Base-by-base conservation (phyloP, 2,888 invertebrate genomes). In the Drosophila kanekoi region DNA sequence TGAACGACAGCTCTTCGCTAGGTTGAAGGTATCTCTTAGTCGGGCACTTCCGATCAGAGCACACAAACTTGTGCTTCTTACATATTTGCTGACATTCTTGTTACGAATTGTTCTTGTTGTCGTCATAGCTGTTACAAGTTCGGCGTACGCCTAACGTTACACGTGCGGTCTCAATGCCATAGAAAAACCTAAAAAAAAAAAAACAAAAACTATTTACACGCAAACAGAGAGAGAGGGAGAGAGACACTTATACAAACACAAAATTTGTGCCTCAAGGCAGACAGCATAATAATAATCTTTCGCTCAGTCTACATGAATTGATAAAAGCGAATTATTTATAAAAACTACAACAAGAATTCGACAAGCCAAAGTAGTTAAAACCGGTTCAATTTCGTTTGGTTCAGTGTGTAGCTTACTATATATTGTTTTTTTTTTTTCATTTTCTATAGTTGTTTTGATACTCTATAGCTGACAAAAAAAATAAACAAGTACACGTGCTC, bases 221-320 rank as follows among this genome's bases (percentile, higher is more conserved):
- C 10, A 20, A 13, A 1, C 13, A 43, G 43, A 16, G 16, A 41
- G 13, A 10, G n/a, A 20, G 53, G n/a, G 41, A 6, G 43, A 43
- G 53, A 14, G 43, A 54, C 18, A 37, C 52, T 32, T 35, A 51
- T 16, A 37, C 54, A 56, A 37, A 56, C 44, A 40, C 11, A 13
- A 41, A 23, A 37, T 41, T 18, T 57, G 37, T 35, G 54, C 37
- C 63, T 47, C 72, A 71, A 71, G 65, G 58, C 66, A 45, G 65
- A 33, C 73, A 68, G 45, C 68, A 51, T 68, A 68, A 57, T 57
- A 41, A 58, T 66, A 66, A 69, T 74, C 53, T 73, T 45, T 37
- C 48, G 60, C 43, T 32, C 38, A n/a, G 18, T 51, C 59, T 52
- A 48, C 57, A 53, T 49, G 53, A 28, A 60, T 60, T 57, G 70